Percentiles rank a stretch among this genome's conserved stretches.
These are phyloP conservation scores for Sturmia bella DNA, from an alignment of 2,888 invertebrate genomes.

Conservation along the genomic window DNA sequence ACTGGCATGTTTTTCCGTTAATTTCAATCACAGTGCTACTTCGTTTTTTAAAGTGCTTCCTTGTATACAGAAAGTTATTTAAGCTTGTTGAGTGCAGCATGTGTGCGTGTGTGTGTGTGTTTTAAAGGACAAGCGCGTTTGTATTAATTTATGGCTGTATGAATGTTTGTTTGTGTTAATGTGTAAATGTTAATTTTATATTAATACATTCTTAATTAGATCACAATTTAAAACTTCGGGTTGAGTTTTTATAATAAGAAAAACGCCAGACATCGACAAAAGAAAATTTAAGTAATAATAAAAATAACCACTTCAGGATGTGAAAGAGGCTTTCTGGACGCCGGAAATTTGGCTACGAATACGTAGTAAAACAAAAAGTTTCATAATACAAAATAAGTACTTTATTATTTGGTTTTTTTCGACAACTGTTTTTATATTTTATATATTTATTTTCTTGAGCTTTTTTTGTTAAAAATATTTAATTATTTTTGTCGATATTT, in stretches of 20 bases:
- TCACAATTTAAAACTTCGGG: constrained; percentile 19
- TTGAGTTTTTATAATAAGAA: background rate
- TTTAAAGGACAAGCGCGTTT: background rate
- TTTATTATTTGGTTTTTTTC: too few relatives aligned
- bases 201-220: constrained; percentile 33
- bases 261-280: background rate
- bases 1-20: background rate
- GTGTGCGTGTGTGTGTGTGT: background rate
- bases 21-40: constrained; percentile 22
- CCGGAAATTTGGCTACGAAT: too few relatives aligned
- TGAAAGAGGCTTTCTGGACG: too few relatives aligned
- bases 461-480: too few relatives aligned
- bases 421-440: too few relatives aligned
- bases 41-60: constrained; percentile 32
- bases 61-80: constrained; percentile 16
- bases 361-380: too few relatives aligned
- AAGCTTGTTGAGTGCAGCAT: background rate
- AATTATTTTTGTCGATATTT: too few relatives aligned
- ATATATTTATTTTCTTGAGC: too few relatives aligned
- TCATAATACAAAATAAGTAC: too few relatives aligned
- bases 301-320: too few relatives aligned
- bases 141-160: background rate
- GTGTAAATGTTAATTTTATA: constrained; percentile 37
- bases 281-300: background rate
- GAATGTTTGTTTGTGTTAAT: background rate